A percentile compares a stretch with the other conserved stretches of the same genome.
These are phyloP conservation scores for Menura novaehollandiae DNA, from an alignment of 2,113 vertebrate genomes.

Conservation along the genomic window DNA sequence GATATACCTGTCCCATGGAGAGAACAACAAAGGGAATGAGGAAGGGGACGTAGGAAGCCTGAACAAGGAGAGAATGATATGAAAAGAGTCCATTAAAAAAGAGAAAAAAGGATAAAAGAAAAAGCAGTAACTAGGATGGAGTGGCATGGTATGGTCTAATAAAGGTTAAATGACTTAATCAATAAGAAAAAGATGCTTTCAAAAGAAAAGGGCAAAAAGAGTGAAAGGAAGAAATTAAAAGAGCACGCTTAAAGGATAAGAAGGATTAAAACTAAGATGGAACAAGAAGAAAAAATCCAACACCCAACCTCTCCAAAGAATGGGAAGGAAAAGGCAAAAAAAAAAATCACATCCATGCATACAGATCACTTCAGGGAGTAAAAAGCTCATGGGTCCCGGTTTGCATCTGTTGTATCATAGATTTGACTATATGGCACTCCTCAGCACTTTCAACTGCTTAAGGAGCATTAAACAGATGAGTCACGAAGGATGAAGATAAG, in stretches of 20 bases:
- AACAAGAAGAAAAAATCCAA: background rate
- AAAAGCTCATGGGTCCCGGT: background rate
- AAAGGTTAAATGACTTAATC: constrained; percentile 27
- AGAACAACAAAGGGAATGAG: constrained; percentile 38
- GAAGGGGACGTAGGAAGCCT: background rate
- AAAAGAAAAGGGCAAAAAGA: background rate
- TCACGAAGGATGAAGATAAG: background rate
- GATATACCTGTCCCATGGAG: constrained; percentile 48
- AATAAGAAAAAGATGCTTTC: background rate
- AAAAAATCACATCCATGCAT: background rate
- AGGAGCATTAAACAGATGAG: background rate
- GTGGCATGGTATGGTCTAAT: background rate
- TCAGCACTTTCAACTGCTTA: background rate
- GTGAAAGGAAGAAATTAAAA: background rate
- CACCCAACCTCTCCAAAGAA: background rate
- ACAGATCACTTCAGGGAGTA: background rate
- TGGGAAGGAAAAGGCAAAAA: background rate
- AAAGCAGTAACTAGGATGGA: constrained; percentile 4
- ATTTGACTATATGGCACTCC: background rate
- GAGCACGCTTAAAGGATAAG: background rate
- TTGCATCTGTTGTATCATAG: background rate
- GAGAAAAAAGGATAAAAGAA: background rate
- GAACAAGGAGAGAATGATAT: constrained; percentile 7
- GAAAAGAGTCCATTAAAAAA: constrained; percentile 23
- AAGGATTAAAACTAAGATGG: constrained; percentile 4